Evolutionary conservation across 1,140 invertebrate species (phyloP), one percentile per base, ranked within the genome.

Genomic region (Protaetia brevitarsis): DNA sequence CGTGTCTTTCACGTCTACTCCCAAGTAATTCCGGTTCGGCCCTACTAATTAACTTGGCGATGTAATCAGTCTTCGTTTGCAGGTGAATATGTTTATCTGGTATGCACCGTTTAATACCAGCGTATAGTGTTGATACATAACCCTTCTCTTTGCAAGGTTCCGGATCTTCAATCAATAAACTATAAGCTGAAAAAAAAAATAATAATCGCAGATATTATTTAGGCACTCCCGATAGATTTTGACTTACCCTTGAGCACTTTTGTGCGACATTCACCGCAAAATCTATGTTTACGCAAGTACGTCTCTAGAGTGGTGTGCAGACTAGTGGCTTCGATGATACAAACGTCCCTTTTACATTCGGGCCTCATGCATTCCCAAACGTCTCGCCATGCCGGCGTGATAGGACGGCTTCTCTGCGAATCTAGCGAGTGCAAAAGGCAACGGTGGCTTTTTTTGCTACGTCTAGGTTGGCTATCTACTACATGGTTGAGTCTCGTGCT

Each of bases 251-350:
- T 78, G 27, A 76, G 67, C 60, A 96, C 93, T 83, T 96, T 97
- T 66, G 92, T 92, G 65, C 93, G 89, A 76, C 94, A 97, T 77
- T 96, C 94, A 1, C 87, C 86, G 77, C 94, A 96, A 81, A 96
- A 96, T 74, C 94, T 88, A 78, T 97, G 94, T 82, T 96, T 96
- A 64, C 89, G 85, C 31, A 97, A 82, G 81, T 96, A 97, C 66
- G 87, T 91, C 72, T 96, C 92, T 3, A 96, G 82, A 8, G 93
- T 95, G 64, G 88, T 86, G 70, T 93, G 86, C 63, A 97, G 79
- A 65, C 87, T 89, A 73, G 90, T 87, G 64, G 88, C 87, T 77
- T 95, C 91, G 64, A 97, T 89, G 11, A 94, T 85, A 31, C 93
- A 89, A 56, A 96, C 87, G 79, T 95, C 90, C 74, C 93, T 90